phyloP scores from a whole-genome alignment of 2,888 invertebrate species.

The Caenorhabditis wallacei region DNA sequence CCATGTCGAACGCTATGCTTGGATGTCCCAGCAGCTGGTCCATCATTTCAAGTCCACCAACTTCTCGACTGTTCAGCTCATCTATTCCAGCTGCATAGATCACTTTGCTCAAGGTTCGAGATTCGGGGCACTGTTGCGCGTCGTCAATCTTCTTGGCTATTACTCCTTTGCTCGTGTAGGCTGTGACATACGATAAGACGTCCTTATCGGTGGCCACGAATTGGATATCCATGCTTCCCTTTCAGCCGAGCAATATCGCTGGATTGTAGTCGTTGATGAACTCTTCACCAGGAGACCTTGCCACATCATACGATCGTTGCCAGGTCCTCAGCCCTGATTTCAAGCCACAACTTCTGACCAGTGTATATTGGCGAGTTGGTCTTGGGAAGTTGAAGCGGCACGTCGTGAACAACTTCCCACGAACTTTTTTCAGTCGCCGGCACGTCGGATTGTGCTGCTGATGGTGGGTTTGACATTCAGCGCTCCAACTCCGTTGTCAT shows the following conservation, averaged over 20 bases:
- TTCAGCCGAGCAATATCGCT: constrained; percentile 4
- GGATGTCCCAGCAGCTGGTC: too few species aligned
- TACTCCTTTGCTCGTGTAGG: constrained; percentile 9
- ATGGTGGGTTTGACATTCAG: too few species aligned
- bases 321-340: not conserved
- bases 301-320: not conserved
- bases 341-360: not conserved
- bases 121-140: too few species aligned
- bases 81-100: too few species aligned
- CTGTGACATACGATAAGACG: constrained; percentile 1
- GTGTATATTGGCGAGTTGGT: not conserved
- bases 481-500: not conserved
- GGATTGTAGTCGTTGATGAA: constrained; percentile 44
- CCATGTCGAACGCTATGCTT: too few species aligned
- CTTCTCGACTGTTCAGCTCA: too few species aligned
- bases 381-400: not conserved
- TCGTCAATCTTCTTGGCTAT: too few species aligned
- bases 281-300: not conserved
- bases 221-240: constrained; percentile 31
- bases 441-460: not conserved
- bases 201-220: constrained; percentile 4
- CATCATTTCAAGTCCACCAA: too few species aligned
- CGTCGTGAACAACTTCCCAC: not conserved
- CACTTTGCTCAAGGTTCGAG: too few species aligned
- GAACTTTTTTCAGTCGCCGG: not conserved